A percentile compares a stretch with the other conserved stretches of the same genome.
These are phyloP conservation scores for Eospalax fontanierii DNA, from an alignment of 2,797 vertebrate species.

Conservation along the genomic window DNA sequence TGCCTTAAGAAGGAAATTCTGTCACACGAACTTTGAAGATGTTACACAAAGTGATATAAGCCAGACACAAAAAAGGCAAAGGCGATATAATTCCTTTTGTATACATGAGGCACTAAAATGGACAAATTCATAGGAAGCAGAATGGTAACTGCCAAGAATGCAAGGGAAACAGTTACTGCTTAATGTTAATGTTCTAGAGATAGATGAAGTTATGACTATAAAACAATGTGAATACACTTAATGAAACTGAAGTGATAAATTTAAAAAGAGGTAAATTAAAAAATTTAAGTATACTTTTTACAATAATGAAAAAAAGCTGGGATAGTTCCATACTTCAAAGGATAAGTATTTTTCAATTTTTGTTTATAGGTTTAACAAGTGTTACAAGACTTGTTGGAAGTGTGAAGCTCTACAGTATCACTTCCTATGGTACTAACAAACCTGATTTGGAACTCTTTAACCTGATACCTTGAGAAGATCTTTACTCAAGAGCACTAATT, in stretches of 20 bases:
- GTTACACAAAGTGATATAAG: constrained; percentile 19
- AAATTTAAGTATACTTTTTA: constrained; percentile 27
- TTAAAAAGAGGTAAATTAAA: constrained; percentile 5
- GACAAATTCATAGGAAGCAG: not conserved
- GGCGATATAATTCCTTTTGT: not conserved
- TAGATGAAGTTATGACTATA: not conserved
- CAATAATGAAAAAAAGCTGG: not conserved
- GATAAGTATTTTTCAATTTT: constrained; percentile 2
- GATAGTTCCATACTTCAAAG: not conserved
- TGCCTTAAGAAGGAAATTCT: constrained; percentile 53
- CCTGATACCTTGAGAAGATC: not conserved
- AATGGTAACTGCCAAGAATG: not conserved
- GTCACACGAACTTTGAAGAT: constrained; percentile 35
- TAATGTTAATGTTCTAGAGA: not conserved
- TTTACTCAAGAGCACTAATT: constrained; percentile 22
- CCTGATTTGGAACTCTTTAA: constrained; percentile 24
- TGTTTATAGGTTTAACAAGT: constrained; percentile 32
- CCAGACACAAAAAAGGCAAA: not conserved
- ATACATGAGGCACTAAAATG: not conserved
- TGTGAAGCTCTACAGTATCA: not conserved
- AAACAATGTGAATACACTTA: constrained; percentile 13
- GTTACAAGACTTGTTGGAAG: not conserved
- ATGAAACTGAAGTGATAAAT: not conserved
- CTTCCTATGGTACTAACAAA: not conserved
- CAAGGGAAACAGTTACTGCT: not conserved